Evolutionary conservation across 2,888 invertebrate species (phyloP).

Genomic region (Drosophila algonquin): DNA sequence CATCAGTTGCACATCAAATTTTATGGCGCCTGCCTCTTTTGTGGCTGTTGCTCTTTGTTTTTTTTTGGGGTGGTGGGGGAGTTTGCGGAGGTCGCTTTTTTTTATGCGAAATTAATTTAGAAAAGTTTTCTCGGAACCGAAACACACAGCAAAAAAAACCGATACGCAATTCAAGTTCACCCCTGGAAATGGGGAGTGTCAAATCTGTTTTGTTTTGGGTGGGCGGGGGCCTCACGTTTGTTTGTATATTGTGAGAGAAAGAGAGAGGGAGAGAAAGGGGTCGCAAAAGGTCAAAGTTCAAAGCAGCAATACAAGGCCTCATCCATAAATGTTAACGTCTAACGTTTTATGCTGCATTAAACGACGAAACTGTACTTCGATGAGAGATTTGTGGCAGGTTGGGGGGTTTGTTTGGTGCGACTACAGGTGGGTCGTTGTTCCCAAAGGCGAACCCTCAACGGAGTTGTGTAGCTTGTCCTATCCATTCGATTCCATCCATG

Average conservation of each 20-base stretch:
- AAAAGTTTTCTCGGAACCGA: constrained; percentile 61
- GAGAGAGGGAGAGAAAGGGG: neutral
- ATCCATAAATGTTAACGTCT: neutral
- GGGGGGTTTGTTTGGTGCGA: neutral
- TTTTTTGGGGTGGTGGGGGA: constrained; percentile 29
- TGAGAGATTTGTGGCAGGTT: neutral
- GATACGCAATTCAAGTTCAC: constrained; percentile 14
- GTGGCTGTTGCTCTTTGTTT: constrained; percentile 33
- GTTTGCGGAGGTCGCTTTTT: constrained; percentile 41
- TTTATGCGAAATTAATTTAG: constrained; percentile 74
- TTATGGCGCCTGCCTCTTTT: constrained; percentile 55
- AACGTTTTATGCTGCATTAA: too few species aligned
- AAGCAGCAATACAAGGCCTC: constrained; percentile 1
- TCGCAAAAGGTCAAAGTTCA: constrained; percentile 34
- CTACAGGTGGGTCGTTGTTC: neutral
- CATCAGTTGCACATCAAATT: constrained; percentile 50
- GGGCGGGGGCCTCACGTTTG: neutral
- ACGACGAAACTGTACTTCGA: neutral
- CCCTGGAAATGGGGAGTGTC: constrained; percentile 18
- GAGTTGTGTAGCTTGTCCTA: neutral
- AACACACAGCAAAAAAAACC: constrained; percentile 21
- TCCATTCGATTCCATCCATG: neutral
- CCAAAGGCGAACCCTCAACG: too few species aligned
- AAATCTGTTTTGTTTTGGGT: constrained; percentile 7
- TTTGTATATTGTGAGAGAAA: neutral